These are phyloP conservation scores for Gallinago undulata DNA, from an alignment of 2,113 vertebrate species.

Conservation along the genomic window DNA sequence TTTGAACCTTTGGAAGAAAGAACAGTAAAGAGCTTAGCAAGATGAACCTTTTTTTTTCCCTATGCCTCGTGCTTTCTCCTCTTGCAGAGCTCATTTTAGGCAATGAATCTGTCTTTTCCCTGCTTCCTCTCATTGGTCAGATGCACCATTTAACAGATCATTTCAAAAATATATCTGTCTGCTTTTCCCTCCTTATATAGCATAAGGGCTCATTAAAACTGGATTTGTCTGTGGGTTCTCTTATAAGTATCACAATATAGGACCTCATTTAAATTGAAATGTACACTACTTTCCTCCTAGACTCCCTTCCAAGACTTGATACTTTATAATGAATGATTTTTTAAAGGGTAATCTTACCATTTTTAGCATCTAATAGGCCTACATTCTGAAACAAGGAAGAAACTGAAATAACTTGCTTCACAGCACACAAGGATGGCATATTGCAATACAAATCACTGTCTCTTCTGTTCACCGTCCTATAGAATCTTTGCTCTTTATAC, in stretches of 20 bases:
- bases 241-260: background rate
- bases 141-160: background rate
- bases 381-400: constrained; percentile 39
- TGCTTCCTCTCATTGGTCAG: background rate
- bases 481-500: background rate
- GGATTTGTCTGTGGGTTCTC: constrained; percentile 20
- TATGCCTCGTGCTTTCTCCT: background rate
- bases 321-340: constrained; percentile 5
- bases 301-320: background rate
- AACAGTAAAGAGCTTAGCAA: background rate
- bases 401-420: constrained; percentile 31
- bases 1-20: background rate
- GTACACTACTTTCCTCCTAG: background rate
- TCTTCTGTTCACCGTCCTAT: background rate
- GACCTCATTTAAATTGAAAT: constrained; percentile 37
- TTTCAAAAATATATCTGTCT: constrained; percentile 17
- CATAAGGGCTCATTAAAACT: constrained; percentile 50
- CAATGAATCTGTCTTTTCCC: background rate
- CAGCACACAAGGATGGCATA: background rate
- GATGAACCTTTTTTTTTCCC: background rate
- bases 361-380: constrained; percentile 41
- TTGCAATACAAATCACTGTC: background rate
- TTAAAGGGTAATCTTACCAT: background rate
- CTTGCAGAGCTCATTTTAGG: constrained; percentile 6
- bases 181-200: background rate